phyloP scores from a whole-genome alignment of 2,797 vertebrate genomes.

The Enteromius unitaeniatus region DNA sequence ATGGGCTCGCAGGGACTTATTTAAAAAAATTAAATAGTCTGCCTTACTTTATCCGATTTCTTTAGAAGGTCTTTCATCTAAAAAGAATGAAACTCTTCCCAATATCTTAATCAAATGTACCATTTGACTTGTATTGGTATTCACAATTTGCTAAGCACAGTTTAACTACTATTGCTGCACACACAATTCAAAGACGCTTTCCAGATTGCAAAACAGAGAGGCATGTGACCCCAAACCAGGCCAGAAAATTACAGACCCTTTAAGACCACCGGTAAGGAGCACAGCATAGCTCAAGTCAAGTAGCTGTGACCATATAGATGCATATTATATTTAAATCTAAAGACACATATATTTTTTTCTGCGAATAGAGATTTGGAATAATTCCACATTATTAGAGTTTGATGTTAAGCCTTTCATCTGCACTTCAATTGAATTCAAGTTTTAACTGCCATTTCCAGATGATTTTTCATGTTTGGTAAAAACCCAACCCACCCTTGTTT shows the following conservation, averaged over 20 bases:
- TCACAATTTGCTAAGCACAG: conserved; percentile 8
- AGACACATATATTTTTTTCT: neutral
- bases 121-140: neutral
- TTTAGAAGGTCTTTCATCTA: conserved; percentile 17
- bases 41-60: conserved; percentile 12
- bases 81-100: conserved; percentile 25
- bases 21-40: neutral
- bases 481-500: conserved; percentile 30
- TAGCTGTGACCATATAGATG: neutral
- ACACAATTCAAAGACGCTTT: neutral
- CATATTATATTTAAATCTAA: neutral
- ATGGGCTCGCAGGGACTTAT: neutral
- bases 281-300: conserved; percentile 11
- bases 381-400: neutral
- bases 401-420: neutral
- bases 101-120: neutral
- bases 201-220: neutral
- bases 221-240: conserved; percentile 35
- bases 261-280: conserved; percentile 35
- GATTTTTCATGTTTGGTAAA: neutral
- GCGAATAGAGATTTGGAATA: neutral
- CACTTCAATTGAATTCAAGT: neutral
- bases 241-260: conserved; percentile 34
- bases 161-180: no score
- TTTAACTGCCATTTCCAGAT: neutral